phyloP scores from a whole-genome alignment of 2,113 vertebrate species.

The Pseudopodoces humilis region DNA sequence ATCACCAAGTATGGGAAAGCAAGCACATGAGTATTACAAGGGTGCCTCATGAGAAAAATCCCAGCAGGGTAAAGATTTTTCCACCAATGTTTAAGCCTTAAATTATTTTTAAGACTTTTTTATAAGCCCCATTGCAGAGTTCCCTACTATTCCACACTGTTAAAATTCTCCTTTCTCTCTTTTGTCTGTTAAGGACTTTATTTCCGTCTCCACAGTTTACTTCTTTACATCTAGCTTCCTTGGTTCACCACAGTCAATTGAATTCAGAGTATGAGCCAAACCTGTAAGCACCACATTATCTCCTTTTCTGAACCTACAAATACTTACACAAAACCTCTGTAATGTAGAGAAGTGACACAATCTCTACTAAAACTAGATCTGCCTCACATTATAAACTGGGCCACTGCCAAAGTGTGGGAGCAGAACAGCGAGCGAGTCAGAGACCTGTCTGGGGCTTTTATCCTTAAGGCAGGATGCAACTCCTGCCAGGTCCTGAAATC shows the following conservation, averaged over 20 bases:
- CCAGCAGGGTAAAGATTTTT: conserved; percentile 29
- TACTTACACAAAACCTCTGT: neutral
- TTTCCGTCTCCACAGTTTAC: neutral
- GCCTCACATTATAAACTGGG: neutral
- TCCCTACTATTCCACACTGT: neutral
- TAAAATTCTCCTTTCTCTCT: neutral
- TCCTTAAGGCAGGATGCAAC: neutral
- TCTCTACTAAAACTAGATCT: neutral
- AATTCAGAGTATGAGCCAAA: neutral
- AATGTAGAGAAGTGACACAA: neutral
- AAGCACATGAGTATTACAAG: neutral
- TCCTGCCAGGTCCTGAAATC: neutral
- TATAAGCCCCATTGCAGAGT: neutral
- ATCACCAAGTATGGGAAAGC: neutral
- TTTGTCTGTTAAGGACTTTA: neutral
- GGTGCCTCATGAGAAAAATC: conserved; percentile 13
- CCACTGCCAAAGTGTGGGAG: neutral
- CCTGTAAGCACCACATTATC: neutral
- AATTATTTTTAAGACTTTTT: neutral
- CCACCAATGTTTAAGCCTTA: neutral
- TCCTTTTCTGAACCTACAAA: neutral
- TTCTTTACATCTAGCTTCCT: neutral
- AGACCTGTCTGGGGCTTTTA: neutral
- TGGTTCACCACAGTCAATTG: neutral
- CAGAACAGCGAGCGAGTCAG: neutral